phyloP scores from a whole-genome alignment of 2,888 invertebrate genomes.

The Drosophila siamana region DNA sequence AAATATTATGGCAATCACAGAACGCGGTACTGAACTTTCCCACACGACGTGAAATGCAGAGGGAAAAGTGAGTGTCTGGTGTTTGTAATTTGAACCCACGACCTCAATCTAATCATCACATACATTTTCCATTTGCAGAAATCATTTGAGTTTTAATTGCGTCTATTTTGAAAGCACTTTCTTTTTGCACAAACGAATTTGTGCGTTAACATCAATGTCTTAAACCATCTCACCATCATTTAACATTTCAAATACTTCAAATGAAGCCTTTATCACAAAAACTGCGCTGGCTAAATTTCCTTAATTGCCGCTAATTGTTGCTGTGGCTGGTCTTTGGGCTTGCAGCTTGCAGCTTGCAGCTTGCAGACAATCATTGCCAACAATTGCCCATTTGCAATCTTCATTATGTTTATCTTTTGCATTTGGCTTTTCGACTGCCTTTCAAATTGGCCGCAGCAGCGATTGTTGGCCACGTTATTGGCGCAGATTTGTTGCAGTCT shows the following conservation, averaged over 20 bases:
- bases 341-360: no score
- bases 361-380: slow-evolving; percentile 17
- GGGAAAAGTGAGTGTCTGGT: background rate
- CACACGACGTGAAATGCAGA: no score
- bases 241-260: slow-evolving; percentile 54
- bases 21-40: background rate
- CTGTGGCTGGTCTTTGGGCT: slow-evolving; percentile 41
- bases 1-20: slow-evolving; percentile 46
- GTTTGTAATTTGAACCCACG: background rate
- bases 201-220: slow-evolving; percentile 37
- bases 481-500: slow-evolving; percentile 7
- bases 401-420: slow-evolving; percentile 67
- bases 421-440: slow-evolving; percentile 56
- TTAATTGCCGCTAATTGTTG: slow-evolving; percentile 72
- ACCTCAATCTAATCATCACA: slow-evolving; percentile 5
- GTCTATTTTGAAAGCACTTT: slow-evolving; percentile 18
- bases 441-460: slow-evolving; percentile 59
- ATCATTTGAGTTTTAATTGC: slow-evolving; percentile 8
- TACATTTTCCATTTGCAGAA: slow-evolving; percentile 3
- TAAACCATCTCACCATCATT: no score
- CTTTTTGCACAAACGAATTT: slow-evolving; percentile 5
- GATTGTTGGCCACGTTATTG: slow-evolving; percentile 30
- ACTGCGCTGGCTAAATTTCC: slow-evolving; percentile 59
- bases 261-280: slow-evolving; percentile 60
- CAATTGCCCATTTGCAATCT: slow-evolving; percentile 72